Percentiles rank a stretch among this genome's conserved stretches.
phyloP scores from a whole-genome alignment of 2,888 invertebrate genomes.

The Sialis fuliginosa region DNA sequence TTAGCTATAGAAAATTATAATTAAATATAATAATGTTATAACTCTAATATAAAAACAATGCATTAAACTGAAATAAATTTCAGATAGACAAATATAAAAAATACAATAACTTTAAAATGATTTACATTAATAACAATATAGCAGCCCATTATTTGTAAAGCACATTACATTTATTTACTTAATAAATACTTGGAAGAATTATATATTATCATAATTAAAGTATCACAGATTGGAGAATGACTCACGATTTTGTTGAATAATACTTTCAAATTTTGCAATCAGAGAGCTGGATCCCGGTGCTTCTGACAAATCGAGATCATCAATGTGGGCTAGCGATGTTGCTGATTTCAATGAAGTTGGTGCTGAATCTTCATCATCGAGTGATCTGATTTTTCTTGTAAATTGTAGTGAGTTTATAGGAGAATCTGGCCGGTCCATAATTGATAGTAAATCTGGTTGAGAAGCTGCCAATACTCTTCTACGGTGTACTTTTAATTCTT shows the following conservation, averaged over 20 bases:
- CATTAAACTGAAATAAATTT: no score
- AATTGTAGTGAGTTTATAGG: constrained; percentile 9
- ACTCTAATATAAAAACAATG: no score
- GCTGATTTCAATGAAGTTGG: constrained; percentile 36
- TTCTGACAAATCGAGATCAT: constrained; percentile 42
- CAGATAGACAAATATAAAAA: no score
- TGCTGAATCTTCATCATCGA: constrained; percentile 18
- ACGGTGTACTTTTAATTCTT: constrained; percentile 55
- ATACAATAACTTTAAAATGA: no score
- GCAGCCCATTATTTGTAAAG: no score
- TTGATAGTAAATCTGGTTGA: constrained; percentile 41
- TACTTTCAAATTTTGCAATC: constrained; percentile 67
- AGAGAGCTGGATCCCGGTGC: constrained; percentile 50
- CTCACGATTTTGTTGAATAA: constrained; percentile 42
- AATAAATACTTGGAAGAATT: no score
- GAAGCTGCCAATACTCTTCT: constrained; percentile 39
- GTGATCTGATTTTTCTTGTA: constrained; percentile 11
- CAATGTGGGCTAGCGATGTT: constrained; percentile 46
- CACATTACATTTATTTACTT: no score
- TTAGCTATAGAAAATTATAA: no score
- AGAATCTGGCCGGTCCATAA: constrained; percentile 33
- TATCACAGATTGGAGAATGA: neutral
- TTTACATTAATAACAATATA: no score
- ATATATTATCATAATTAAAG: no score
- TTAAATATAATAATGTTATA: no score